Conservation (phyloP, 2,113 vertebrate species). For the Coreoperca whiteheadi region DNA sequence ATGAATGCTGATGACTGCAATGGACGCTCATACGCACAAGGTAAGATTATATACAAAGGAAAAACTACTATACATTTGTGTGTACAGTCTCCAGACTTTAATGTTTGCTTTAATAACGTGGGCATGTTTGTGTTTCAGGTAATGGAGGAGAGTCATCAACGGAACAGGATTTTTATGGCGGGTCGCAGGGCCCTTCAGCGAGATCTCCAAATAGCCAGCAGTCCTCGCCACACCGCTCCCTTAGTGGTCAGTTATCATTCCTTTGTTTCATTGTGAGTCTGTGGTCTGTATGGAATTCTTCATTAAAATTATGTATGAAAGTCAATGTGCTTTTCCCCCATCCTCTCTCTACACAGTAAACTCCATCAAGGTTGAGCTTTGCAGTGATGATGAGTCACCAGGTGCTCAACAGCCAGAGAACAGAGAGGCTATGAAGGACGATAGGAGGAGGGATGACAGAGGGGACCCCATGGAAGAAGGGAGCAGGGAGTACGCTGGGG, state of each 20-base stretch:
- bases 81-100: constrained; percentile 13
- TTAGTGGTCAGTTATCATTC: constrained; percentile 88
- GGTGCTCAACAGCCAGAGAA: constrained; percentile 83
- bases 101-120: constrained; percentile 45
- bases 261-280: background rate
- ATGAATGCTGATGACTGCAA: constrained; percentile 97
- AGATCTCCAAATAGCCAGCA: constrained; percentile 94
- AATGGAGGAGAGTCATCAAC: constrained; percentile 93
- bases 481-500: constrained; percentile 66
- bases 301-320: background rate
- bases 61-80: background rate
- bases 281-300: background rate
- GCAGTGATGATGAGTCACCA: constrained; percentile 92
- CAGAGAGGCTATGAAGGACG: constrained; percentile 83
- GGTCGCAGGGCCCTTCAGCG: constrained; percentile 87
- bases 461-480: constrained; percentile 85
- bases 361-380: constrained; percentile 97
- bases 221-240: constrained; percentile 91
- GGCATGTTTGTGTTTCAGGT: constrained; percentile 81
- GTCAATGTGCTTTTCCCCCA: constrained; percentile 10
- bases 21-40: constrained; percentile 91
- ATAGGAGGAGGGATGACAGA: constrained; percentile 80
- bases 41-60: constrained; percentile 73
- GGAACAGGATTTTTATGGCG: constrained; percentile 92
- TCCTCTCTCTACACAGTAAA: constrained; percentile 81